Evolutionary conservation across 2,113 vertebrate species (phyloP).

Genomic region (Triplophysa tibetana): DNA sequence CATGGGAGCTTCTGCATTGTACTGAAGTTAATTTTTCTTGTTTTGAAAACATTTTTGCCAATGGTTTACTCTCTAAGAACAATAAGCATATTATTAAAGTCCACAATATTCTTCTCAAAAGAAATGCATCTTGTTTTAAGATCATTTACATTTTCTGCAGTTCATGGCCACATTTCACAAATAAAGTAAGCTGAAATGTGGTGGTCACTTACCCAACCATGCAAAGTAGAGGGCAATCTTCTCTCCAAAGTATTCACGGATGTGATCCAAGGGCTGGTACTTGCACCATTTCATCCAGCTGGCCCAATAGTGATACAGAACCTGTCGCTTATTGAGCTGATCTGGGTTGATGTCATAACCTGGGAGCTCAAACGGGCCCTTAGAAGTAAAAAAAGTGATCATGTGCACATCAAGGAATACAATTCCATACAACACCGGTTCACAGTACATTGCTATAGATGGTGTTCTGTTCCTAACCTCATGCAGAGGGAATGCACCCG

Average conservation of each 20-base stretch:
- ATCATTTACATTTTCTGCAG: too few relatives aligned
- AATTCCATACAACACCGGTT: neutral
- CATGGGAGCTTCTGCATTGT: too few relatives aligned
- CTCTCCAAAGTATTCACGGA: constrained; percentile 72
- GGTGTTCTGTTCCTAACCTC: constrained; percentile 62
- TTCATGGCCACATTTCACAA: neutral
- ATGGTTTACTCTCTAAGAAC: too few relatives aligned
- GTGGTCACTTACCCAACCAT: constrained; percentile 63
- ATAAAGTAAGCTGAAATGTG: neutral
- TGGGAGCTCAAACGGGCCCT: constrained; percentile 73
- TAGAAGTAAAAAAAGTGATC: neutral
- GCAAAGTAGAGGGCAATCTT: constrained; percentile 73
- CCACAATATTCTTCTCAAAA: too few relatives aligned
- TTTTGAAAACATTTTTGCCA: too few relatives aligned
- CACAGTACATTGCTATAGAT: neutral
- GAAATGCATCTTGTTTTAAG: too few relatives aligned
- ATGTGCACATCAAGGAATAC: neutral
- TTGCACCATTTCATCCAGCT: constrained; percentile 79
- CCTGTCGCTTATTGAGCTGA: constrained; percentile 73
- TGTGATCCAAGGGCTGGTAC: constrained; percentile 76
- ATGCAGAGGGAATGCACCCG: constrained; percentile 74
- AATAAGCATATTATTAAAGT: too few relatives aligned
- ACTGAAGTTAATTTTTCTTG: too few relatives aligned
- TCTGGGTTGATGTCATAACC: constrained; percentile 62
- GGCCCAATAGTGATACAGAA: constrained; percentile 78